Base-by-base conservation (phyloP, 2,888 invertebrate species). In the Lepidocyrtinus sp. region DNA sequence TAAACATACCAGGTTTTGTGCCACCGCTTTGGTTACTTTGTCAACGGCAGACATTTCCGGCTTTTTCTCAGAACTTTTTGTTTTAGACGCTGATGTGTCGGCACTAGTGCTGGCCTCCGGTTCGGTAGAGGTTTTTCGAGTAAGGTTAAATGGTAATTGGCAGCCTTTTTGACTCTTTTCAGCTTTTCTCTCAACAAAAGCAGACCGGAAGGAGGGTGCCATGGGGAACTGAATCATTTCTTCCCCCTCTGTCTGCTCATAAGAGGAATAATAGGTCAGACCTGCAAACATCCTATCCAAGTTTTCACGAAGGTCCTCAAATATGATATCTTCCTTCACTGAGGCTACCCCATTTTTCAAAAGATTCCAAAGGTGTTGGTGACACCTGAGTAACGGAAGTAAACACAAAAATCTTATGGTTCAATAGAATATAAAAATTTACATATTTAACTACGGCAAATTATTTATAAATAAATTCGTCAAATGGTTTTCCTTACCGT, bases 331-430 rank as follows among this genome's bases (percentile, higher is more conserved):
- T 1, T 84, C 82, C 24, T 80, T 80, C 1, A 81, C 81, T 2
- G 84, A 27, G 1, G 82, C 67, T 26, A 82, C 75, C 19, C 76
- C 75, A 0, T 85, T 85, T 61, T 72, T 82, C 7, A 86, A 74
- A 15, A 85, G 36, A 24, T 84, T 83, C 85, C 85, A 86, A 1
- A 86, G 63, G 17, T 85, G 81, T 24, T 81, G 78, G 55, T 70
- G 82, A 12, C 85, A 81, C 68, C 86, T 86, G 46, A 9, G n/a
- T n/a, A n/a, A n/a, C n/a, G n/a, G n/a, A n/a, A n/a, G n/a, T n/a
- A n/a, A n/a, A n/a, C n/a, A n/a, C n/a, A n/a, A n/a, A n/a, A n/a
- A n/a, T n/a, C n/a, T n/a, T n/a, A n/a, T n/a, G n/a, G n/a, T n/a
- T n/a, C n/a, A n/a, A n/a, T n/a, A n/a, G n/a, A n/a, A n/a, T n/a